A percentile compares a stretch with the other conserved stretches of the same genome.
phyloP scores from a whole-genome alignment of 2,888 invertebrate species.

The Chalcosyrphus nemorum region DNA sequence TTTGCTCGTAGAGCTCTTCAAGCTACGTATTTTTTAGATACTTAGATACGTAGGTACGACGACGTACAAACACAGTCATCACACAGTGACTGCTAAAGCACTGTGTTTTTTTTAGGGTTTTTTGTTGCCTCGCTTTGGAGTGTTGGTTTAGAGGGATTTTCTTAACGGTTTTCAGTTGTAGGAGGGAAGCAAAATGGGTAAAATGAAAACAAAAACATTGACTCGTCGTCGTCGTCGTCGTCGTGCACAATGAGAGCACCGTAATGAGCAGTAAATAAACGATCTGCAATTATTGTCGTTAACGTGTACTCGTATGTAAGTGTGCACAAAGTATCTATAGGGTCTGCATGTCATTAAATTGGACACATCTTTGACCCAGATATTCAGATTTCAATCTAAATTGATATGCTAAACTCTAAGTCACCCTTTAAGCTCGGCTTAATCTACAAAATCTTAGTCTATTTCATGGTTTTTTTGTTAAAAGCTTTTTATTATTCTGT shows the following conservation, averaged over 20 bases:
- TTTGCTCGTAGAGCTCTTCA: slow-evolving; percentile 57
- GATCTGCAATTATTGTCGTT: slow-evolving; percentile 51
- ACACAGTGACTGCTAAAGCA: slow-evolving; percentile 2
- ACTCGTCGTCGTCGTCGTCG: slow-evolving; percentile 30
- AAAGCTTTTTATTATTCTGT: slow-evolving; percentile 51
- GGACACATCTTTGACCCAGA: slow-evolving; percentile 13
- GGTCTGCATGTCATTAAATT: not conserved
- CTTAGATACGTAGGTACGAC: slow-evolving; percentile 44
- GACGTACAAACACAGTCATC: slow-evolving; percentile 52
- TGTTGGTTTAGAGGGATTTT: slow-evolving; percentile 61
- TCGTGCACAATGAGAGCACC: slow-evolving; percentile 57
- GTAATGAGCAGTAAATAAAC: slow-evolving; percentile 63
- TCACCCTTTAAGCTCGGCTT: slow-evolving; percentile 9
- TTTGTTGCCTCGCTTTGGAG: slow-evolving; percentile 45
- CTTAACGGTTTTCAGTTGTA: slow-evolving; percentile 60
- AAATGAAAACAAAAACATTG: slow-evolving; percentile 34
- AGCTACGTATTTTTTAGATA: slow-evolving; percentile 62
- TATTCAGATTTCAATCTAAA: not conserved
- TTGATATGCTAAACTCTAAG: slow-evolving; percentile 26
- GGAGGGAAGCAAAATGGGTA: slow-evolving; percentile 9
- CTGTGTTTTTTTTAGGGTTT: not conserved
- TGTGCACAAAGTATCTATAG: not conserved
- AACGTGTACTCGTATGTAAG: not conserved
- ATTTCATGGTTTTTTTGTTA: not conserved
- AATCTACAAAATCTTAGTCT: not conserved